phyloP scores from a whole-genome alignment of 2,888 invertebrate genomes.

The Hirtodrosophila confusa region DNA sequence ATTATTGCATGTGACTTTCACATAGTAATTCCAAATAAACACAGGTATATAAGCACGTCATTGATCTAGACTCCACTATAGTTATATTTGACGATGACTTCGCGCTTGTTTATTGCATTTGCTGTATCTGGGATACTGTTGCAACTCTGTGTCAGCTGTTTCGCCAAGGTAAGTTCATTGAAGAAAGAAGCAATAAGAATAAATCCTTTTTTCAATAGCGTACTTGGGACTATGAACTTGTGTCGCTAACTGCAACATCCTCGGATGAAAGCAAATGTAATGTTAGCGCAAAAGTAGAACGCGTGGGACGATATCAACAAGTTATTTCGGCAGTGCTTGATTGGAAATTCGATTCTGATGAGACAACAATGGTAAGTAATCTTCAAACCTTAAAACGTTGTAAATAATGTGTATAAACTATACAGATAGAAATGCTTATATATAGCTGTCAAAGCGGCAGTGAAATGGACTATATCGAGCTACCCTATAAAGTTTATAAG shows the following conservation, averaged over 20 bases:
- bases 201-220: background rate
- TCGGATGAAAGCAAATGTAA: background rate
- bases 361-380: background rate
- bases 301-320: background rate
- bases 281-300: background rate
- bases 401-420: background rate
- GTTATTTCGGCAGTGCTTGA: background rate
- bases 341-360: background rate
- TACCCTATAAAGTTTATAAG: background rate
- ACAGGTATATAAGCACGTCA: no score
- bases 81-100: background rate
- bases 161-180: background rate
- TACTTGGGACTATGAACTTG: background rate
- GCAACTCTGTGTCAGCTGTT: background rate
- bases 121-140: background rate
- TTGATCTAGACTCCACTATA: background rate
- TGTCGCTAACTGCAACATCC: background rate
- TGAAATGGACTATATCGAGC: background rate
- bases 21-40: no score
- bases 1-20: no score
- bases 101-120: background rate
- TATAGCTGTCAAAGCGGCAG: background rate
- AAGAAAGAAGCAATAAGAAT: no score
- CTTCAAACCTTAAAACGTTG: background rate
- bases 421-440: background rate